These are phyloP conservation scores for Poecilia picta DNA, from an alignment of 2,797 vertebrate genomes.

Conservation along the genomic window DNA sequence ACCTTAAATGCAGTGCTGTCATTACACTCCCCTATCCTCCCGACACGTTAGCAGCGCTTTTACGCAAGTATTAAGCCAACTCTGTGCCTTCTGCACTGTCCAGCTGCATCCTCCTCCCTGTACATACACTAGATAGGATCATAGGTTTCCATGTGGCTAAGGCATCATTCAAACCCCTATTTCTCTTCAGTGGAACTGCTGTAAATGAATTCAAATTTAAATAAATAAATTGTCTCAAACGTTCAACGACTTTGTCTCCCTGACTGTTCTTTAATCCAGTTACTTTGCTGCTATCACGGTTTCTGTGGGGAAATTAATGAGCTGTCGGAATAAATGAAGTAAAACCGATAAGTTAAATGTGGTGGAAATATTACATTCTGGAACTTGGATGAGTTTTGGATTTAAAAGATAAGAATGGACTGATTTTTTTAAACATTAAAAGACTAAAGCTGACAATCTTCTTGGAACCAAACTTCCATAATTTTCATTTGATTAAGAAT, in stretches of 20 bases:
- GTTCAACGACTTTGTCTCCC: slow-evolving; percentile 20
- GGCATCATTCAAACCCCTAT: slow-evolving; percentile 42
- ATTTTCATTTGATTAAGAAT: background rate
- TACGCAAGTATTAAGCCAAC: slow-evolving; percentile 71
- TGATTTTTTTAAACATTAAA: background rate
- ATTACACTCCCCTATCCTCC: slow-evolving; percentile 27
- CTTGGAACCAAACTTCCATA: background rate
- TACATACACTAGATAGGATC: slow-evolving; percentile 70
- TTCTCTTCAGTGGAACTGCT: slow-evolving; percentile 70
- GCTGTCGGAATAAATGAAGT: background rate
- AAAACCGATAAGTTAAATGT: background rate
- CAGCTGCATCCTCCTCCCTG: slow-evolving; percentile 69
- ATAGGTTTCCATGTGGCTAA: slow-evolving; percentile 65
- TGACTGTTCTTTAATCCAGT: slow-evolving; percentile 6
- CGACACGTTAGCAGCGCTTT: slow-evolving; percentile 59
- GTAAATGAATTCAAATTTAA: slow-evolving; percentile 73
- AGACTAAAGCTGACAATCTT: background rate
- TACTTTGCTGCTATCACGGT: background rate
- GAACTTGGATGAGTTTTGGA: slow-evolving; percentile 1
- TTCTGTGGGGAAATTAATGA: slow-evolving; percentile 12
- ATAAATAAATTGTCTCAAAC: slow-evolving; percentile 76
- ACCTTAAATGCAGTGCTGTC: slow-evolving; percentile 16
- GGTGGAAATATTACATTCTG: background rate
- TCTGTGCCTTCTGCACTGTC: slow-evolving; percentile 81
- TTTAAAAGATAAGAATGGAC: background rate